phyloP scores from a whole-genome alignment of 1,140 invertebrate species.

The Drosophila pruinosa region DNA sequence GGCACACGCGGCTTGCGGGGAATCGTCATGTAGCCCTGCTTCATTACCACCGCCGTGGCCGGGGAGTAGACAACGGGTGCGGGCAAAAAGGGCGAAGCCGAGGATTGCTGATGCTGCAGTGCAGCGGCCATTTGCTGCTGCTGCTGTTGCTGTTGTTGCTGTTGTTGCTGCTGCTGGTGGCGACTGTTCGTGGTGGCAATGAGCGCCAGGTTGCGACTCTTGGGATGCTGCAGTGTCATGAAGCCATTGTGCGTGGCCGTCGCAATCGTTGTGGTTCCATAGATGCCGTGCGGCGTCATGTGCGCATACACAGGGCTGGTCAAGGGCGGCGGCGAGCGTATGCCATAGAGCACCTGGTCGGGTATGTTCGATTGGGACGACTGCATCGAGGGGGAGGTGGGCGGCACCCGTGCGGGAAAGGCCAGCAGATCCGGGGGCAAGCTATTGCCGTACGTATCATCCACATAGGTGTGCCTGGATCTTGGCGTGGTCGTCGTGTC shows the following conservation, averaged over 20 bases:
- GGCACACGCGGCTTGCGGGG: slow-evolving; percentile 91
- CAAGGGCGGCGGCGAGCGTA: slow-evolving; percentile 73
- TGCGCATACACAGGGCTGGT: slow-evolving; percentile 82
- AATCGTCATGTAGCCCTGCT: slow-evolving; percentile 92
- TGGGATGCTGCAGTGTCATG: slow-evolving; percentile 82
- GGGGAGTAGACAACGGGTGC: slow-evolving; percentile 84
- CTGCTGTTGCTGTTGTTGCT: slow-evolving; percentile 83
- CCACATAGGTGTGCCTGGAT: slow-evolving; percentile 75
- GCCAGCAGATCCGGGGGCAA: slow-evolving; percentile 91
- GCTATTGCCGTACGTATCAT: slow-evolving; percentile 75
- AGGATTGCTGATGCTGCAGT: slow-evolving; percentile 82
- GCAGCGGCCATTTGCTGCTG: slow-evolving; percentile 68
- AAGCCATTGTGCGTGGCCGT: slow-evolving; percentile 73
- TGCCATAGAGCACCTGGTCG: slow-evolving; percentile 83
- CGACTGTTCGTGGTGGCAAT: slow-evolving; percentile 84
- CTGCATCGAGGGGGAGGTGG: slow-evolving; percentile 88
- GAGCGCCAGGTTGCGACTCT: slow-evolving; percentile 73
- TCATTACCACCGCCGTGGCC: slow-evolving; percentile 84
- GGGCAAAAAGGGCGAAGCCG: slow-evolving; percentile 86
- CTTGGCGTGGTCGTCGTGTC: slow-evolving; percentile 75
- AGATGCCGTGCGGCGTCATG: slow-evolving; percentile 78
- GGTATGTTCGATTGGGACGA: slow-evolving; percentile 90
- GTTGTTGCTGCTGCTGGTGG: slow-evolving; percentile 82
- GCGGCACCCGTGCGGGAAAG: slow-evolving; percentile 86
- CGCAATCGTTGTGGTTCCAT: slow-evolving; percentile 73